Conservation (phyloP, 2,888 invertebrate species). For the Tupiocoris notatus region DNA sequence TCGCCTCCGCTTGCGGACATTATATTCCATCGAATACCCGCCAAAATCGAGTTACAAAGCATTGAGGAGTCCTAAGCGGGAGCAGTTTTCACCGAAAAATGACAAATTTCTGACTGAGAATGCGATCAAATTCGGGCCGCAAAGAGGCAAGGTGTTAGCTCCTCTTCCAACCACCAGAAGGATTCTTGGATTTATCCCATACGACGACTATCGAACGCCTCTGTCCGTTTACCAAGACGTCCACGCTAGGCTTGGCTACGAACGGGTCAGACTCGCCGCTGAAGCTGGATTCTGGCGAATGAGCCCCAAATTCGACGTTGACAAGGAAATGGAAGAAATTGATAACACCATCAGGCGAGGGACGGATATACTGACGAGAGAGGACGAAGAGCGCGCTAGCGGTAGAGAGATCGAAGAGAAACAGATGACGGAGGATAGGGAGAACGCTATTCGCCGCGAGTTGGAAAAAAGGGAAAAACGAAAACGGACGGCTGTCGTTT, state of each 20-base stretch:
- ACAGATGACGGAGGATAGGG: conserved; percentile 7
- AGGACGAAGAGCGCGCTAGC: not conserved
- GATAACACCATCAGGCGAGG: conserved; percentile 2
- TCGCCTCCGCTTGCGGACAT: conserved; percentile 4
- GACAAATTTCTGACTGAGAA: conserved; percentile 24
- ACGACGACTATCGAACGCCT: conserved; percentile 29
- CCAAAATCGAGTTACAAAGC: conserved; percentile 25
- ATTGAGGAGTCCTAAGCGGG: conserved; percentile 8
- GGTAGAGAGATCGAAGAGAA: not conserved
- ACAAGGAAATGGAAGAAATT: conserved; percentile 26
- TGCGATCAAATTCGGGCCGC: not conserved
- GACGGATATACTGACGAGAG: not conserved
- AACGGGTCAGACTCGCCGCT: conserved; percentile 17
- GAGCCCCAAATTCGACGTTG: conserved; percentile 29
- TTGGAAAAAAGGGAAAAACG: conserved; percentile 6
- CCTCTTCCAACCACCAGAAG: conserved; percentile 18
- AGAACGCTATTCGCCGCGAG: not conserved
- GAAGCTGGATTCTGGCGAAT: conserved; percentile 27
- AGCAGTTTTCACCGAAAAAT: conserved; percentile 23
- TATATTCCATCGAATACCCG: conserved; percentile 17
- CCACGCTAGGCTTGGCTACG: conserved; percentile 17
- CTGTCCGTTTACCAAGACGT: conserved; percentile 21
- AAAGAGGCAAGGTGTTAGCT: not conserved
- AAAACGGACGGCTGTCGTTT: not conserved
- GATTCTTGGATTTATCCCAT: conserved; percentile 3